phyloP scores from a whole-genome alignment of 2,797 vertebrate species.

The Podarcis siculus region DNA sequence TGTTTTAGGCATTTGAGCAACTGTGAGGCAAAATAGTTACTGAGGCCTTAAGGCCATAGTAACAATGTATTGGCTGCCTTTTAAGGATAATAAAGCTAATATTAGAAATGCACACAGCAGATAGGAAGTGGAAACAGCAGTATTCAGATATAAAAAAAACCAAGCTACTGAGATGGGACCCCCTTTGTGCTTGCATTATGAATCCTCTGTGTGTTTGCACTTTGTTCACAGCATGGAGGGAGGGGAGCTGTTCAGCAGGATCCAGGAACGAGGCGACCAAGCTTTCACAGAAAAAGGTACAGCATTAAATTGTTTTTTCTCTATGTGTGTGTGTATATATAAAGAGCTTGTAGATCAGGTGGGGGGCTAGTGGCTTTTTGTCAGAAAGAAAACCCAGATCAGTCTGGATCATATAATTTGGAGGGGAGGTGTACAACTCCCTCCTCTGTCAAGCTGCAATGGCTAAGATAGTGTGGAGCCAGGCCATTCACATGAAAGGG shows the following conservation, averaged over 20 bases:
- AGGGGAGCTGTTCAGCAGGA: slow-evolving; percentile 95
- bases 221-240: slow-evolving; percentile 91
- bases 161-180: background rate
- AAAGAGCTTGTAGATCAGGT: background rate
- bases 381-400: background rate
- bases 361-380: background rate
- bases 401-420: background rate
- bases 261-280: slow-evolving; percentile 96
- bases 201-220: slow-evolving; percentile 25
- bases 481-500: background rate
- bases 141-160: background rate
- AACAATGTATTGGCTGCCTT: background rate
- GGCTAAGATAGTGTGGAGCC: background rate
- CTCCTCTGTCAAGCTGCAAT: background rate
- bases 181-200: background rate
- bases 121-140: background rate
- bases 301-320: background rate
- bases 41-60: background rate
- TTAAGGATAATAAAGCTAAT: background rate
- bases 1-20: background rate
- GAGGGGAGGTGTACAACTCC: background rate
- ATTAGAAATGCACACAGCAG: background rate
- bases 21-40: background rate
- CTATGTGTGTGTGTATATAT: no score
- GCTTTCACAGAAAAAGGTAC: slow-evolving; percentile 98